Percentiles rank a stretch among this genome's conserved stretches.
phyloP scores from a whole-genome alignment of 2,797 vertebrate genomes.

The Sebastes hopkinsi region DNA sequence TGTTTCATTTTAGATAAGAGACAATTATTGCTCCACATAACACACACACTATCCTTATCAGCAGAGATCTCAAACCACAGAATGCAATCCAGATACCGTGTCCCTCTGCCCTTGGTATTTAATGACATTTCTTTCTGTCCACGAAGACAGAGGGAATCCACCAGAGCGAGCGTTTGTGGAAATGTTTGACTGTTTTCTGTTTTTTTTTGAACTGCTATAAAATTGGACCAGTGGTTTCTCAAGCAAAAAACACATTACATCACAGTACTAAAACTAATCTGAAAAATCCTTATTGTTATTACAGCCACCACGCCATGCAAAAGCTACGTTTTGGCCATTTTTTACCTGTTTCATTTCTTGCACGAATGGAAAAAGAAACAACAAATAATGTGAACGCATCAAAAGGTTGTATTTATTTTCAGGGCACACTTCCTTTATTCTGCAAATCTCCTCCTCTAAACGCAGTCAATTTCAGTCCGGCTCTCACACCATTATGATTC shows the following conservation, averaged over 20 bases:
- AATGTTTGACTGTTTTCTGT: constrained; percentile 24
- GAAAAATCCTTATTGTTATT: constrained; percentile 40
- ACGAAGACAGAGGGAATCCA: constrained; percentile 56
- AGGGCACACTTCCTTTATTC: constrained; percentile 39
- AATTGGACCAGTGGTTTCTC: constrained; percentile 4
- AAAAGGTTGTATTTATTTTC: constrained; percentile 42
- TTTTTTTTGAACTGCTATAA: constrained; percentile 1
- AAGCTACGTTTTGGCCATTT: constrained; percentile 6
- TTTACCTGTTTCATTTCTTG: constrained; percentile 19
- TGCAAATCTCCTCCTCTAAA: constrained; percentile 49
- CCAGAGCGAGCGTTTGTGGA: constrained; percentile 36
- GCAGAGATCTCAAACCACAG: constrained; percentile 61
- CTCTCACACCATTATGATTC: constrained; percentile 65
- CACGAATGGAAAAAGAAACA: not conserved
- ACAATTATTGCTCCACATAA: constrained; percentile 67
- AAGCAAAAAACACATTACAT: constrained; percentile 3
- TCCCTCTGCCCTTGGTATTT: constrained; percentile 71
- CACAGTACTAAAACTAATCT: constrained; percentile 9
- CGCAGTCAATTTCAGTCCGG: constrained; percentile 45
- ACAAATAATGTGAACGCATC: not conserved
- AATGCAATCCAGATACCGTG: constrained; percentile 56
- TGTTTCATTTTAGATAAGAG: constrained; percentile 78
- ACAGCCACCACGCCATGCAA: constrained; percentile 8
- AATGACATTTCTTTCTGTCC: constrained; percentile 70
- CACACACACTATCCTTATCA: constrained; percentile 49